These are phyloP conservation scores for Eospalax fontanierii DNA, from an alignment of 2,797 vertebrate species.

Conservation along the genomic window DNA sequence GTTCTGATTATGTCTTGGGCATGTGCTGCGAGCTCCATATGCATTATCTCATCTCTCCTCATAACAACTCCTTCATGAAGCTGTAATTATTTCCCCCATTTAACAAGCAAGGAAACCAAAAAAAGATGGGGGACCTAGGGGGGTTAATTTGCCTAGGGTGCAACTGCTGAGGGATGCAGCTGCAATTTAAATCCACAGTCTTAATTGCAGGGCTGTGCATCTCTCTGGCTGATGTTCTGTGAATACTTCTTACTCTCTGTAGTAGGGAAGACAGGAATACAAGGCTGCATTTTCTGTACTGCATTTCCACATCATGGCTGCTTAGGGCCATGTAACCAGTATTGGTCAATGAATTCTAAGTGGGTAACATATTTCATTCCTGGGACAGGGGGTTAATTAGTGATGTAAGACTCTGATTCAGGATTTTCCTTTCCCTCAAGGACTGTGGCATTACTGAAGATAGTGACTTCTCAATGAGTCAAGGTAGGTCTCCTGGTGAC, in stretches of 20 bases:
- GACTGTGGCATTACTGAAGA: neutral
- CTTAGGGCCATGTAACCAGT: neutral
- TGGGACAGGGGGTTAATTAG: neutral
- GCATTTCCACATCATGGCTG: fast-evolving
- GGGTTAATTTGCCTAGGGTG: neutral
- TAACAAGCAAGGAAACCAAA: conserved; percentile 3
- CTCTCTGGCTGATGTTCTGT: neutral
- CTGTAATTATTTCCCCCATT: neutral
- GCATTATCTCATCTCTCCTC: neutral
- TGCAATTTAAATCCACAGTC: neutral
- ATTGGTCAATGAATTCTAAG: neutral
- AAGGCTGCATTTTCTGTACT: neutral
- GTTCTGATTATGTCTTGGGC: neutral
- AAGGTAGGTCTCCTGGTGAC: neutral
- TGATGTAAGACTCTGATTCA: neutral
- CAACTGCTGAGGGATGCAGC: neutral
- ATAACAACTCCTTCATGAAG: neutral
- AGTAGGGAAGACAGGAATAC: neutral
- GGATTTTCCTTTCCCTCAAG: neutral
- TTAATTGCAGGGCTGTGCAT: neutral
- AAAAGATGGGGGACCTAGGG: neutral
- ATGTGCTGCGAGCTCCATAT: neutral
- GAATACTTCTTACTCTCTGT: neutral
- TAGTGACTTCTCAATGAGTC: neutral
- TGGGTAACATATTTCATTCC: neutral